A percentile compares a stretch with the other conserved stretches of the same genome.
Conservation (phyloP, 2,113 vertebrate species). For the Pungitius pungitius region DNA sequence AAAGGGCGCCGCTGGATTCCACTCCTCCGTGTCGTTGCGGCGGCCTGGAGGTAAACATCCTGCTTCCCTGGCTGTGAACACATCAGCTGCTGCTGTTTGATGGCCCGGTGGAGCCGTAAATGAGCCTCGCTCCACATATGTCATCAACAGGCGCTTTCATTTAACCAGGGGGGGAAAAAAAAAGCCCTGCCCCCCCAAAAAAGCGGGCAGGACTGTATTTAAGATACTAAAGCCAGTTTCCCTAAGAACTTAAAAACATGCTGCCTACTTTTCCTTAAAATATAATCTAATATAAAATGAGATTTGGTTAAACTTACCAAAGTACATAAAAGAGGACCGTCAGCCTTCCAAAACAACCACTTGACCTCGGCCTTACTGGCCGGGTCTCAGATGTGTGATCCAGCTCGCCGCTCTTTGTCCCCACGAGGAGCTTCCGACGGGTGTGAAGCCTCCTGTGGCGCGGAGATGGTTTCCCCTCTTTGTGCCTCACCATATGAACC, state of each 20-base stretch:
- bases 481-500: not conserved
- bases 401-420: not conserved
- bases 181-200: not conserved
- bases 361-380: conserved; percentile 53
- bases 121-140: conserved; percentile 7
- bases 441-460: not conserved
- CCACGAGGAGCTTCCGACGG: not conserved
- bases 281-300: not conserved
- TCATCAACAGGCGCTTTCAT: not conserved
- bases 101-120: not conserved
- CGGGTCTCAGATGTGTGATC: not conserved
- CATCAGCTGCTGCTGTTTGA: conserved; percentile 14
- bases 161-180: conserved; percentile 11
- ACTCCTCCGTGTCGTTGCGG: not conserved
- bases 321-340: not conserved
- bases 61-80: conserved; percentile 10
- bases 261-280: not conserved
- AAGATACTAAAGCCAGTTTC: not conserved
- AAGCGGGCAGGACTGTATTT: not conserved
- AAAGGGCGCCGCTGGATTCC: conserved; percentile 37
- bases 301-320: not conserved
- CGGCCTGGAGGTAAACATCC: conserved; percentile 26
- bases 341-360: not conserved
- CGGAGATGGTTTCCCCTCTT: not conserved
- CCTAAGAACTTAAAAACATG: too few relatives aligned